Base-by-base conservation (phyloP, 2,888 invertebrate genomes). In the Sylvicola fuscatus region DNA sequence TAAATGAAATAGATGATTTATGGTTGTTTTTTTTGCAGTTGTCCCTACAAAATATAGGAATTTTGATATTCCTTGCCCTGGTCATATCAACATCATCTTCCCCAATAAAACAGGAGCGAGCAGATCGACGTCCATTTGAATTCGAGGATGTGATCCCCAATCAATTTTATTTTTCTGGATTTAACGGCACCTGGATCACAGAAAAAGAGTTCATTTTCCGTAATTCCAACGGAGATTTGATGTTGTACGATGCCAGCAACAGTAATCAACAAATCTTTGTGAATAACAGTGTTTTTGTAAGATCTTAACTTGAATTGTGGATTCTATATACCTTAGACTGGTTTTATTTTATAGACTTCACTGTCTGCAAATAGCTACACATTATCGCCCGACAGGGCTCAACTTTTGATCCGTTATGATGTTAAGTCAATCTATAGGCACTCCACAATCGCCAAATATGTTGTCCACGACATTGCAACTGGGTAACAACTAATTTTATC, bases 391-490 rank as follows among this genome's bases (percentile, higher is more conserved):
- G 29, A 29, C 29, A 13, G n/a, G n/a, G 43, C 2, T 50, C 53
- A 53, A 41, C 46, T 57, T 28, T 42, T 56, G 13, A 47, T 56
- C 14, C 51, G 52, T 8, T 51, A 53, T 41, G 46, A 45, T 36
- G 43, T 49, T 41, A 56, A 51, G 10, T 44, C 47, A 27, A 44
- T 51, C 11, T 80, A 72, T 49, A 61, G 79, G 28, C 70, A 78
- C 50, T 79, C 80, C 2, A 61, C 59, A 11, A 58, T 66, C 12
- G 70, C 72, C 2, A 66, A 67, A 45, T 79, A 69, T 49, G 65
- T 66, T 27, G 57, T 77, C 1, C 71, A 68, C 46, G 64, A 72
- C 47, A 61, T 70, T 36, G 60, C 58, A 34, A 60, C 52, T 32
- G 57, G 59, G 71, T 71, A 56, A 62, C 59, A 49, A 42, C 46